phyloP scores from a whole-genome alignment of 2,888 invertebrate species.

The Heterodera filipjevi region DNA sequence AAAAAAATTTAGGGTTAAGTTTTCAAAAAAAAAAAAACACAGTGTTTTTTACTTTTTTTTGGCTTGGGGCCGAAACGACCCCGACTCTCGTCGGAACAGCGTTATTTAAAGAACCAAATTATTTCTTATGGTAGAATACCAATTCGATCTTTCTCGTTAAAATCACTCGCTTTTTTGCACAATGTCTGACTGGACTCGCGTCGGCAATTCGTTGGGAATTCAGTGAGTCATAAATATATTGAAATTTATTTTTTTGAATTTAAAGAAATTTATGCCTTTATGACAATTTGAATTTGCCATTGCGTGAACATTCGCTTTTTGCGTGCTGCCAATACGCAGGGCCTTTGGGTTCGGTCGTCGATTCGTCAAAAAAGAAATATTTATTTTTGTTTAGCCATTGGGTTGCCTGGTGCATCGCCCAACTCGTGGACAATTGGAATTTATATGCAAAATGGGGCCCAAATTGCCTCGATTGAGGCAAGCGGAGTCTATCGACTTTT shows the following conservation, averaged over 20 bases:
- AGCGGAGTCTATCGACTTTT: slow-evolving; percentile 26
- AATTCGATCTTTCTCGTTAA: background rate
- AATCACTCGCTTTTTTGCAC: background rate
- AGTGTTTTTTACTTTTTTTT: too few relatives aligned
- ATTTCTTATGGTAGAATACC: too few relatives aligned
- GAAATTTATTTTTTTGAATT: background rate
- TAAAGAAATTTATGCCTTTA: slow-evolving; percentile 26
- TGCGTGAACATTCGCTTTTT: slow-evolving; percentile 17
- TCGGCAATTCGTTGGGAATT: background rate
- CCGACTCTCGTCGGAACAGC: too few relatives aligned
- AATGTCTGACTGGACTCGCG: background rate
- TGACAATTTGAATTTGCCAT: slow-evolving; percentile 13
- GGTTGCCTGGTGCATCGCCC: slow-evolving; percentile 11
- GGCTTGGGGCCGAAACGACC: too few relatives aligned
- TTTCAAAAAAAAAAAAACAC: too few relatives aligned
- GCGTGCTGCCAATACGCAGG: slow-evolving; percentile 21
- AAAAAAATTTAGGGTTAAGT: too few relatives aligned
- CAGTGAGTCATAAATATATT: slow-evolving; percentile 11
- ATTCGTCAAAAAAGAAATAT: background rate
- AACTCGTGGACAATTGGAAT: slow-evolving; percentile 26
- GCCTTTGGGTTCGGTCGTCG: slow-evolving; percentile 15
- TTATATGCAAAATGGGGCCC: slow-evolving; percentile 31
- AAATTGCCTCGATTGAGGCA: slow-evolving; percentile 29
- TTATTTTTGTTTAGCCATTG: slow-evolving; percentile 21
- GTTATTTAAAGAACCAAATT: too few relatives aligned